Percentiles rank a stretch among this genome's conserved stretches.
Evolutionary conservation across 2,888 invertebrate species (phyloP).

Genomic region (Argyra leucocephala): DNA sequence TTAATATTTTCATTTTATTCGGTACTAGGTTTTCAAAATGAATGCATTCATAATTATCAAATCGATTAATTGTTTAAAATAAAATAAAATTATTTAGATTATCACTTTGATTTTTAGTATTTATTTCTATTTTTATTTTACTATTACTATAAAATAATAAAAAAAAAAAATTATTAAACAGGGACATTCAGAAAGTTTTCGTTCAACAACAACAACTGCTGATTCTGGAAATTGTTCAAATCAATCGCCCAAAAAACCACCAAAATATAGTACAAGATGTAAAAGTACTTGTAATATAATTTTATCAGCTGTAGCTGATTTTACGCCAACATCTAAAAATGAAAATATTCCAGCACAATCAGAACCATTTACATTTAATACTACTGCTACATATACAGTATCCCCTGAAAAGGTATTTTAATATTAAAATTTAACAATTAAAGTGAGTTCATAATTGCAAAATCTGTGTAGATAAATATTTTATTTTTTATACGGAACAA

Average conservation of each 20-base stretch:
- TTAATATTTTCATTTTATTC: too few species aligned
- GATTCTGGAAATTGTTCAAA: conserved; percentile 48
- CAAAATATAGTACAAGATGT: conserved; percentile 43
- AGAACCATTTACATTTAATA: conserved; percentile 38
- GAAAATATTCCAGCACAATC: conserved; percentile 29
- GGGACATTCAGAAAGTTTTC: conserved; percentile 33
- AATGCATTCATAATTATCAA: too few species aligned
- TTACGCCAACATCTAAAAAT: conserved; percentile 30
- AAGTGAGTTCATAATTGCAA: background rate
- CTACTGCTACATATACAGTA: conserved; percentile 33
- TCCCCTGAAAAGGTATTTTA: conserved; percentile 34
- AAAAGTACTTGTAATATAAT: conserved; percentile 61
- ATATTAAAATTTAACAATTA: background rate
- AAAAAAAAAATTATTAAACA: background rate
- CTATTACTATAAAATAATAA: too few species aligned
- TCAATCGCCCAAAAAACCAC: conserved; percentile 29
- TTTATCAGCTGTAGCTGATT: conserved; percentile 47
- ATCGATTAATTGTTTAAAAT: too few species aligned
- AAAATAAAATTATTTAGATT: too few species aligned
- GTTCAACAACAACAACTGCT: conserved; percentile 36
- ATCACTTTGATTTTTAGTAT: too few species aligned
- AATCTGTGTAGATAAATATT: conserved; percentile 16
- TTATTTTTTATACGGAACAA: conserved; percentile 19
- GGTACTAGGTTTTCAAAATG: too few species aligned
- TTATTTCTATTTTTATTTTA: too few species aligned